phyloP scores from a whole-genome alignment of 2,888 invertebrate genomes.

The Mesorhabditis spiculigera region DNA sequence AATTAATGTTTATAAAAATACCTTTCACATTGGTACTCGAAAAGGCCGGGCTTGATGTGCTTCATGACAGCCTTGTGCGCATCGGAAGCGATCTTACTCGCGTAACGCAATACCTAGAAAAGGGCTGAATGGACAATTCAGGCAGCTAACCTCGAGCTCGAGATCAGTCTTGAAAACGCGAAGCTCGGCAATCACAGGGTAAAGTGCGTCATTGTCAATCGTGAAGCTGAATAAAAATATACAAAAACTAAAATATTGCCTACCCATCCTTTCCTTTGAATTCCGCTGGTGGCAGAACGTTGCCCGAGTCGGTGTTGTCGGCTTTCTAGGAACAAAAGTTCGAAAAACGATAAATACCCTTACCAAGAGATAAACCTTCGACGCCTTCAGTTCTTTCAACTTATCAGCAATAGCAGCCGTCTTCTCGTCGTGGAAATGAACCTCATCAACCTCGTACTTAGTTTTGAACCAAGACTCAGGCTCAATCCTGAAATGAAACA shows the following conservation, averaged over 20 bases:
- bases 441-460: conserved; percentile 80
- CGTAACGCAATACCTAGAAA: conserved; percentile 68
- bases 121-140: background rate
- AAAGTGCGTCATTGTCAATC: conserved; percentile 72
- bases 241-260: conserved; percentile 29
- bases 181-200: conserved; percentile 82
- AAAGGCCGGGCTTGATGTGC: conserved; percentile 69
- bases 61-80: conserved; percentile 87
- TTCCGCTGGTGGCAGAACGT: conserved; percentile 73
- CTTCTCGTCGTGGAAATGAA: conserved; percentile 59
- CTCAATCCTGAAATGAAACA: conserved; percentile 64
- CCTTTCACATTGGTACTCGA: conserved; percentile 66
- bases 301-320: conserved; percentile 84
- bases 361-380: conserved; percentile 70
- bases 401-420: conserved; percentile 67
- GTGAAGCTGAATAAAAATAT: conserved; percentile 67
- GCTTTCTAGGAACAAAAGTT: conserved; percentile 68
- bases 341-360: conserved; percentile 58
- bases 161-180: conserved; percentile 64
- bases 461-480: conserved; percentile 72
- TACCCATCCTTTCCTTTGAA: conserved; percentile 83
- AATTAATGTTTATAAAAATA: conserved; percentile 20
- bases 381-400: conserved; percentile 66
- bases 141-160: conserved; percentile 78
- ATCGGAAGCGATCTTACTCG: conserved; percentile 86